A percentile compares a stretch with the other conserved stretches of the same genome.
Evolutionary conservation across 2,797 vertebrate genomes (phyloP).

Genomic region (Champsocephalus esox): DNA sequence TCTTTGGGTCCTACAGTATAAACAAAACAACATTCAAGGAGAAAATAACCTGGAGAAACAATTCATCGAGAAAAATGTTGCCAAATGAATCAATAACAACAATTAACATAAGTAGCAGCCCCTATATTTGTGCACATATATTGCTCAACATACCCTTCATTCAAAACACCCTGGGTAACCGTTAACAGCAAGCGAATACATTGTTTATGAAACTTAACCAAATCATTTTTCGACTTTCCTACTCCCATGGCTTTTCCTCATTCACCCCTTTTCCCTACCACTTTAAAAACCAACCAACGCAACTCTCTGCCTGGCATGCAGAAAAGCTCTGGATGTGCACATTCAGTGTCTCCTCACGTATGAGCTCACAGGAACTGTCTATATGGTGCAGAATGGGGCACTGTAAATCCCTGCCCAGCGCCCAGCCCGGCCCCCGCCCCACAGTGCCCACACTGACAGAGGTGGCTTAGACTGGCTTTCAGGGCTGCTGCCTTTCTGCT

Average conservation of each 20-base stretch:
- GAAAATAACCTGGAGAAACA: too few relatives aligned
- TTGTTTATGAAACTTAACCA: background rate
- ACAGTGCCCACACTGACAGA: conserved; percentile 60
- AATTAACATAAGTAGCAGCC: background rate
- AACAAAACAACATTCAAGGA: background rate
- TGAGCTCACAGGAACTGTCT: conserved; percentile 71
- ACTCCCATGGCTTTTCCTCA: background rate
- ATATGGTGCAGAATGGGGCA: conserved; percentile 54
- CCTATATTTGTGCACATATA: background rate
- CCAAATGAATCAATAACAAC: background rate
- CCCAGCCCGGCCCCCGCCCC: conserved; percentile 63
- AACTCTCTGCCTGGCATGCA: conserved; percentile 14
- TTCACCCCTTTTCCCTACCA: background rate
- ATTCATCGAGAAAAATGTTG: background rate
- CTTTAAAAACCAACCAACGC: conserved; percentile 29
- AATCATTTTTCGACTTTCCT: background rate
- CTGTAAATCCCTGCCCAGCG: conserved; percentile 62
- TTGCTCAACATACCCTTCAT: background rate
- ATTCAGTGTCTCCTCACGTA: conserved; percentile 45
- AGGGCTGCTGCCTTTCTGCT: conserved; percentile 84
- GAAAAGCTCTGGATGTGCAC: conserved; percentile 37
- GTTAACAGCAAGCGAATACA: background rate
- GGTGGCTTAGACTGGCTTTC: conserved; percentile 81
- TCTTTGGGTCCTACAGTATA: background rate
- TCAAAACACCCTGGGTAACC: background rate